Percentiles rank a stretch among this genome's conserved stretches.
Evolutionary conservation across 2,113 vertebrate species (phyloP).

Genomic region (Terrapene triunguis): DNA sequence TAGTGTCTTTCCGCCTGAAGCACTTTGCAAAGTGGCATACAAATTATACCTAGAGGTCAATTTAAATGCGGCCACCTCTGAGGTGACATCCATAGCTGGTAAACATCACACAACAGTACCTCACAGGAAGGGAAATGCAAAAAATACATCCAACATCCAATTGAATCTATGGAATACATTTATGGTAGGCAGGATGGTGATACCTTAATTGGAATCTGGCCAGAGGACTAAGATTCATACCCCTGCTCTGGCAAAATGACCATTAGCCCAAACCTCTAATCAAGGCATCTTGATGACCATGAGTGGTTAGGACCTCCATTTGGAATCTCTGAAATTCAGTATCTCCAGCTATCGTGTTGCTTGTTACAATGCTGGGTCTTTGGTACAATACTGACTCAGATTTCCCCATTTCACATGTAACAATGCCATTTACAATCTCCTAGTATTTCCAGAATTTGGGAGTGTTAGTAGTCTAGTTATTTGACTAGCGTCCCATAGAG

Average conservation of each 20-base stretch:
- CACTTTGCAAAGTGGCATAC: fast-evolving
- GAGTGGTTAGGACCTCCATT: neutral
- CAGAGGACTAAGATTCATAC: neutral
- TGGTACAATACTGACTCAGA: neutral
- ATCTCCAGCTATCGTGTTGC: neutral
- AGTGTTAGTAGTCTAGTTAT: neutral
- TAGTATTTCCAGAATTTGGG: neutral
- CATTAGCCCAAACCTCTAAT: neutral
- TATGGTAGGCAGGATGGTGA: neutral
- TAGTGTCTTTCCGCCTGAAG: neutral
- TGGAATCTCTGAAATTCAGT: neutral
- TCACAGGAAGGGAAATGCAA: neutral
- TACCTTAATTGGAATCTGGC: neutral
- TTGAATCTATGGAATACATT: neutral
- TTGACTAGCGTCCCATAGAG: neutral
- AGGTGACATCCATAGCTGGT: neutral
- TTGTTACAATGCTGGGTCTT: neutral
- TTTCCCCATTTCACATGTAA: neutral
- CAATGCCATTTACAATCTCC: neutral
- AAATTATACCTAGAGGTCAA: neutral
- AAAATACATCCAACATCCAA: neutral
- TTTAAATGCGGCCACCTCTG: neutral
- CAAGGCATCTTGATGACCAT: constrained; percentile 8
- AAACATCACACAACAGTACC: neutral
- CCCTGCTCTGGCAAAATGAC: constrained; percentile 5